These are phyloP conservation scores for Leucophora obtusa DNA, from an alignment of 2,888 invertebrate genomes.

Conservation along the genomic window DNA sequence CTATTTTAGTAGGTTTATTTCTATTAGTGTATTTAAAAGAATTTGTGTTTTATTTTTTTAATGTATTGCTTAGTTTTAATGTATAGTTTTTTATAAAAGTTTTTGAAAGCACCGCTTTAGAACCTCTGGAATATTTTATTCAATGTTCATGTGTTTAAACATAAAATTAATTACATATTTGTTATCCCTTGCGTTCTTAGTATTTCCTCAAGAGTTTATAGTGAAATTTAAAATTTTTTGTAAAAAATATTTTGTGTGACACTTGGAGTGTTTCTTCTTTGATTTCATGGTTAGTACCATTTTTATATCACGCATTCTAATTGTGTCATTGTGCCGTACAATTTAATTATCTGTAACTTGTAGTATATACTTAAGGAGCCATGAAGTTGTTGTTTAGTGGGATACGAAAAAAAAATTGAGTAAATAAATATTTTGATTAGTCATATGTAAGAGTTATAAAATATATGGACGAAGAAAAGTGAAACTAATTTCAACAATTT, in stretches of 20 bases:
- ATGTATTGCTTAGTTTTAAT: too few species aligned
- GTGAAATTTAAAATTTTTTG: constrained; percentile 17
- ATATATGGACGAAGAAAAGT: background rate
- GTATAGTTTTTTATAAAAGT: too few species aligned
- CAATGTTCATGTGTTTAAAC: constrained; percentile 33
- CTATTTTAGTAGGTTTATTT: too few species aligned
- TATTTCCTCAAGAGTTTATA: constrained; percentile 33
- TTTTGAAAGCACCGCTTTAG: background rate
- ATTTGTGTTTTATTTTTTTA: too few species aligned
- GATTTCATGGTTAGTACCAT: constrained; percentile 54
- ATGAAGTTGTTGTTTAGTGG: constrained; percentile 29
- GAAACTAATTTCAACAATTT: background rate
- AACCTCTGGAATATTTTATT: constrained; percentile 17
- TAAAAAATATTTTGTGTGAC: constrained; percentile 20
- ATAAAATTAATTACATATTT: constrained; percentile 30
- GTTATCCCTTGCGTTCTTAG: constrained; percentile 37
- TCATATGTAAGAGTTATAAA: constrained; percentile 24
- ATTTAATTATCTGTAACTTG: constrained; percentile 66
- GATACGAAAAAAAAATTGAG: background rate
- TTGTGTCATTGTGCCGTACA: constrained; percentile 65
- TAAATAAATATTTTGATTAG: constrained; percentile 24
- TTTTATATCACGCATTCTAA: constrained; percentile 59
- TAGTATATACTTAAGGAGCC: constrained; percentile 47
- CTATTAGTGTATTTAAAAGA: too few species aligned
- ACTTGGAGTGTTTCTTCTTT: constrained; percentile 53